Evolutionary conservation across 2,113 vertebrate species (phyloP).

Genomic region (Cepphus grylle): DNA sequence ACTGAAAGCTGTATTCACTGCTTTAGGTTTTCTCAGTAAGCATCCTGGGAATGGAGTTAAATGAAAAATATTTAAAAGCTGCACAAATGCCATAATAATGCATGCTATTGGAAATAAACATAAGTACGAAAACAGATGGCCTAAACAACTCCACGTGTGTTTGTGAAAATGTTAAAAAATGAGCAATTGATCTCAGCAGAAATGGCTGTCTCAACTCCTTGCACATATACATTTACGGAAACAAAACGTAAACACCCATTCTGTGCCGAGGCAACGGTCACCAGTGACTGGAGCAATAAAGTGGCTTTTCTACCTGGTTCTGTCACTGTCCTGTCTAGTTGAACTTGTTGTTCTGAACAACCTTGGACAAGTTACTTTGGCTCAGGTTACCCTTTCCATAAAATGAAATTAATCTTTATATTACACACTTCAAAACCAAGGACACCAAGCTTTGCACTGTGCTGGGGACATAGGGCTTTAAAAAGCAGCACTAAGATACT

Average conservation of each 20-base stretch:
- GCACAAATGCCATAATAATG: background rate
- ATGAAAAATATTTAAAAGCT: background rate
- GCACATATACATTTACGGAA: background rate
- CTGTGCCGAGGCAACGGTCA: background rate
- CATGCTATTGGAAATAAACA: background rate
- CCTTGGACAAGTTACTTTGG: background rate
- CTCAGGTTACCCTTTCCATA: conserved; percentile 3
- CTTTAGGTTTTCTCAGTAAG: background rate
- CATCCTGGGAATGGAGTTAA: background rate
- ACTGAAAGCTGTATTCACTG: background rate
- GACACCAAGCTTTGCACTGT: background rate
- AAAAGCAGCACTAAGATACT: background rate
- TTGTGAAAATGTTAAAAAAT: background rate
- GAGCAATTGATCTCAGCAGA: background rate
- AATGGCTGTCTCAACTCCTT: background rate
- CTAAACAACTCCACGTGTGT: background rate
- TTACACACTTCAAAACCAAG: conserved; percentile 8
- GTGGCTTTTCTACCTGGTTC: background rate
- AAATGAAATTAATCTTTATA: conserved; percentile 43
- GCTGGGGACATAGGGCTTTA: background rate
- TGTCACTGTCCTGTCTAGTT: background rate
- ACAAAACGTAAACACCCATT: background rate
- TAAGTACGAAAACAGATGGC: background rate
- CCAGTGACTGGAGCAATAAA: background rate
- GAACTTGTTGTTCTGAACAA: background rate